These are phyloP conservation scores for Nansenia antarctica DNA, from an alignment of 2,113 vertebrate species.

Conservation along the genomic window DNA sequence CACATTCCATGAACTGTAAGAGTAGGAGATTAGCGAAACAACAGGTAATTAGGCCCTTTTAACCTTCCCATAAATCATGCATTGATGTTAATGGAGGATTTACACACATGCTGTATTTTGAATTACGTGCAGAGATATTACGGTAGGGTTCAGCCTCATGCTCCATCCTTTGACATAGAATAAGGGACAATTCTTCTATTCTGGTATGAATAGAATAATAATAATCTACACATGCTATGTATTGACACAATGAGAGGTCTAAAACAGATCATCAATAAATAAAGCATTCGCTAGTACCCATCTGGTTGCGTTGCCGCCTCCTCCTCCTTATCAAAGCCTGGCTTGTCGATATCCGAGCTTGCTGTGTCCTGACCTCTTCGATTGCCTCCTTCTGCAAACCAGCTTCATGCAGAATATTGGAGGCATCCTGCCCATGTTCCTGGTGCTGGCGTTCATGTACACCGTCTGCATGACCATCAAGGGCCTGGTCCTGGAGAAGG, in stretches of 20 bases:
- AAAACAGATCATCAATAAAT: slow-evolving; percentile 8
- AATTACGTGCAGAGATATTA: no score
- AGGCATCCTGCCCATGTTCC: slow-evolving; percentile 73
- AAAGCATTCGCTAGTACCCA: not conserved
- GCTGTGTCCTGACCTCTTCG: slow-evolving; percentile 27
- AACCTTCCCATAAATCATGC: not conserved
- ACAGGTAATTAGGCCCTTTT: not conserved
- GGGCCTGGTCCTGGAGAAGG: slow-evolving; percentile 67
- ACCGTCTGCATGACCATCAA: slow-evolving; percentile 69
- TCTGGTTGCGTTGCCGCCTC: not conserved
- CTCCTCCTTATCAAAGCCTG: not conserved
- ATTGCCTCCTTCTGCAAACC: slow-evolving; percentile 53
- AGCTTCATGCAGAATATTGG: slow-evolving; percentile 70
- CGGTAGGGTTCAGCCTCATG: no score
- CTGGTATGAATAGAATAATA: no score
- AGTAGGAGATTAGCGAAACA: not conserved
- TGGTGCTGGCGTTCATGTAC: slow-evolving; percentile 71
- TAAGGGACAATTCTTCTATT: no score
- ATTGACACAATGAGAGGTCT: not conserved
- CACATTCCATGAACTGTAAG: not conserved
- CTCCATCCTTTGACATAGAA: no score
- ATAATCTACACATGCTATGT: no score
- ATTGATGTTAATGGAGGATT: not conserved
- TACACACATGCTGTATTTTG: no score
- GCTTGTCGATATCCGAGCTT: not conserved